phyloP scores from a whole-genome alignment of 2,888 invertebrate genomes.

The Cotesia congregata region DNA sequence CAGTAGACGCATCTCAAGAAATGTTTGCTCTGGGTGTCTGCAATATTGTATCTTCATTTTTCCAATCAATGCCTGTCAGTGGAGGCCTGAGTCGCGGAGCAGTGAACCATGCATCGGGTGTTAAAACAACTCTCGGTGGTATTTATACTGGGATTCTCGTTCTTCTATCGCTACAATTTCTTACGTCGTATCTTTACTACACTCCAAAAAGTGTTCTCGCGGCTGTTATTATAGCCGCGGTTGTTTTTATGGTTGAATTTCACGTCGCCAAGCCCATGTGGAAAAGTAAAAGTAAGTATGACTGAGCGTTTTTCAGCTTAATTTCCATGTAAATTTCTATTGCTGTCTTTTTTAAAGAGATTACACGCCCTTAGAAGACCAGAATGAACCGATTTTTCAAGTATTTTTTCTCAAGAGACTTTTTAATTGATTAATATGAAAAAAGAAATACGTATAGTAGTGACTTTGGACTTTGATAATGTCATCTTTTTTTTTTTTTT shows the following conservation, averaged over 20 bases:
- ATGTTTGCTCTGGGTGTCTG: conserved; percentile 78
- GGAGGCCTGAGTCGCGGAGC: conserved; percentile 77
- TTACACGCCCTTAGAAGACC: too few species aligned
- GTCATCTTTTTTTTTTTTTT: too few species aligned
- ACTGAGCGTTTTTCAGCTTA: too few species aligned
- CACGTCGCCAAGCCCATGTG: conserved; percentile 77
- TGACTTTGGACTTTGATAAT: too few species aligned
- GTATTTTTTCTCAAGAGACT: too few species aligned
- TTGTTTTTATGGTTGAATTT: conserved; percentile 79
- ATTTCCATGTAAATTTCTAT: too few species aligned
- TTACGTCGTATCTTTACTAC: conserved; percentile 78
- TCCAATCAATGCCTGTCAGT: conserved; percentile 78
- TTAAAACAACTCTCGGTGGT: conserved; percentile 78
- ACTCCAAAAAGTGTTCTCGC: conserved; percentile 79
- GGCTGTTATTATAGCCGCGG: conserved; percentile 81
- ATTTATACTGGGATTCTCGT: conserved; percentile 75
- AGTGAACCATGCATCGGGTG: conserved; percentile 81
- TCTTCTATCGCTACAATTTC: conserved; percentile 73
- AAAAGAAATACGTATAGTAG: too few species aligned
- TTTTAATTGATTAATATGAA: too few species aligned
- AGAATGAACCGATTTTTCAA: too few species aligned
- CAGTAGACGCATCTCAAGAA: conserved; percentile 80
- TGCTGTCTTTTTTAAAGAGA: too few species aligned
- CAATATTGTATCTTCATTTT: conserved; percentile 79
- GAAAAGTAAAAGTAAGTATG: conserved; percentile 75